Evolutionary conservation across 2,797 vertebrate genomes (phyloP).

Genomic region (Spheniscus humboldti): DNA sequence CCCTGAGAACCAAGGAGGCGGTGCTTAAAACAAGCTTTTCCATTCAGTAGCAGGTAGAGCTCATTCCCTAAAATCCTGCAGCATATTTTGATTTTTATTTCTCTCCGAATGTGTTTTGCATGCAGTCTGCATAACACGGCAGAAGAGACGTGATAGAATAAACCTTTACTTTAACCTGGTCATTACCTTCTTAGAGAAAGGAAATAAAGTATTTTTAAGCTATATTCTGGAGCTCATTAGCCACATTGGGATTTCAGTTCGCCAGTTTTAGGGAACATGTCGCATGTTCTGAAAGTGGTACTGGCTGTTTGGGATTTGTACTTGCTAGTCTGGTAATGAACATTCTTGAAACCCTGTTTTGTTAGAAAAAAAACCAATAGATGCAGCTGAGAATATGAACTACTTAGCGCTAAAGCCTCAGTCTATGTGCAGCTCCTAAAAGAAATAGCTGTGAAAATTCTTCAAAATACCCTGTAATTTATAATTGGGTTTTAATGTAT

Average conservation of each 20-base stretch:
- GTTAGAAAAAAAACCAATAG: neutral
- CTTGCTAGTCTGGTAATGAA: neutral
- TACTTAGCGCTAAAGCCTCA: neutral
- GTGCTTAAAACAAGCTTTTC: neutral
- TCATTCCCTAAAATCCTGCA: neutral
- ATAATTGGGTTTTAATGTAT: slow-evolving; percentile 61
- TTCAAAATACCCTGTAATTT: slow-evolving; percentile 34
- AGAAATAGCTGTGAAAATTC: slow-evolving; percentile 40
- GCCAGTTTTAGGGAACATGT: neutral
- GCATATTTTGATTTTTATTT: neutral
- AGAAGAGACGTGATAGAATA: neutral
- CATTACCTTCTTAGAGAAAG: neutral
- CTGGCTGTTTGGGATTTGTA: neutral
- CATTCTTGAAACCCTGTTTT: neutral
- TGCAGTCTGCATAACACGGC: neutral
- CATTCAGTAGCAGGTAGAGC: neutral
- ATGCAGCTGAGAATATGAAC: neutral
- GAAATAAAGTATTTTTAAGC: neutral
- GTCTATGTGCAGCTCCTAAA: neutral
- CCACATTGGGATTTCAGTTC: neutral
- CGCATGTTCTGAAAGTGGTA: neutral
- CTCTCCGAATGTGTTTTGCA: neutral
- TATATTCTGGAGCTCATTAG: neutral
- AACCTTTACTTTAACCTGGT: neutral
- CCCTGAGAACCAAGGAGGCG: neutral